phyloP scores from a whole-genome alignment of 2,797 vertebrate species.

The Cryptoprocta ferox region DNA sequence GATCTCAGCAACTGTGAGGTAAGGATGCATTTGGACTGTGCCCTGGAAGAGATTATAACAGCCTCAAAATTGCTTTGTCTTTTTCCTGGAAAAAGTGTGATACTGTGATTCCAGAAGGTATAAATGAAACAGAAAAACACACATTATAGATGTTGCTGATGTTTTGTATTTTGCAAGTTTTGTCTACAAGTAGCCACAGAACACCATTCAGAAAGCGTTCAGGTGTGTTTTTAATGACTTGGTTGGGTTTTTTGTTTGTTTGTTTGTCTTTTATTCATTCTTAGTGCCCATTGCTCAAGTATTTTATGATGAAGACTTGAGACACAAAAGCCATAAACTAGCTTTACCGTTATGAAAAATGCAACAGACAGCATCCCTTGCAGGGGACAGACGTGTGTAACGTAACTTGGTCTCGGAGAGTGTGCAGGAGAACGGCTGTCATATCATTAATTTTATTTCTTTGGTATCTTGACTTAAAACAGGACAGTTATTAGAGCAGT shows the following conservation, averaged over 20 bases:
- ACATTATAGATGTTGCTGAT: not conserved
- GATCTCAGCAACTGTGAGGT: constrained; percentile 99
- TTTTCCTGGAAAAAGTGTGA: not conserved
- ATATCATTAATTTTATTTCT: not conserved
- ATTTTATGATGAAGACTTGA: not conserved
- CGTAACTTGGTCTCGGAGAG: not conserved
- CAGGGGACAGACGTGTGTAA: not conserved
- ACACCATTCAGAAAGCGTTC: not conserved
- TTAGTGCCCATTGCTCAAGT: not conserved
- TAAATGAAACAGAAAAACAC: not conserved
- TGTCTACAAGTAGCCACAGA: not conserved
- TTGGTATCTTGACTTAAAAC: not conserved
- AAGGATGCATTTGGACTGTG: constrained; percentile 76
- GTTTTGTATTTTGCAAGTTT: not conserved
- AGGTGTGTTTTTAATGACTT: not conserved
- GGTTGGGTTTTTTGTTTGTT: not conserved
- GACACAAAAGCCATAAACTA: not conserved
- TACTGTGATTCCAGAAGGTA: not conserved
- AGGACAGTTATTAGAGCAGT: not conserved
- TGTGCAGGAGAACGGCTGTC: not conserved
- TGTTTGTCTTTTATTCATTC: not conserved
- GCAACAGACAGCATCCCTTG: not conserved
- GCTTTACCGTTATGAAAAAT: not conserved
- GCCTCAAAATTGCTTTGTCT: not conserved
- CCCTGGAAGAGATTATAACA: not conserved